Conservation (phyloP, 1,140 invertebrate species). For the Globodera rostochiensis region DNA sequence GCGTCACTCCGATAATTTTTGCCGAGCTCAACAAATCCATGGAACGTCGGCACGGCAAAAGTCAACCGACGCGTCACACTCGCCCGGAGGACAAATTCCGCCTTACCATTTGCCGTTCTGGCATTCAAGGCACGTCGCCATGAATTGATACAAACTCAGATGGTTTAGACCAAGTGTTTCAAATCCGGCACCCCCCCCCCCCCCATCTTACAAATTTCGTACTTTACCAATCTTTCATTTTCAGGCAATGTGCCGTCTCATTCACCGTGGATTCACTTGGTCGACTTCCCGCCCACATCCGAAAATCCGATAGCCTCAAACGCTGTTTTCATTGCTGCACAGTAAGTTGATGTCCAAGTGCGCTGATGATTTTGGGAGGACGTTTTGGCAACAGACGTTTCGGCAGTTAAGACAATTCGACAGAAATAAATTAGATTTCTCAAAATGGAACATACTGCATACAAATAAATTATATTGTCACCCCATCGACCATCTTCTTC, state of each 20-base stretch:
- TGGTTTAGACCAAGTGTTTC: neutral
- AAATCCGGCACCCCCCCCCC: too few species aligned
- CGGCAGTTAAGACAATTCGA: too few species aligned
- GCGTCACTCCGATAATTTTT: slow-evolving; percentile 20
- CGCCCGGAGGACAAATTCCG: slow-evolving; percentile 10
- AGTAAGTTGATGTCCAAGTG: neutral
- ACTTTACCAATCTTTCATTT: neutral
- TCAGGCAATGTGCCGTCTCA: neutral
- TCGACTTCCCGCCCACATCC: neutral
- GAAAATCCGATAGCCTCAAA: neutral
- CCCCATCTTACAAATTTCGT: neutral
- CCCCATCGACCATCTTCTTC: too few species aligned
- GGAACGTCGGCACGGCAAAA: slow-evolving; percentile 9
- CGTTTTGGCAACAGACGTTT: too few species aligned
- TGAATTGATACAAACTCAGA: neutral
- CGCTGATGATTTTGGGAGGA: too few species aligned
- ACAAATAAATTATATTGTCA: too few species aligned
- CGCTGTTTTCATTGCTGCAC: neutral
- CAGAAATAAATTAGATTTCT: too few species aligned
- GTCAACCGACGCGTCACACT: neutral
- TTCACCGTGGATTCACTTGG: neutral
- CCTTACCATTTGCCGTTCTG: slow-evolving; percentile 17
- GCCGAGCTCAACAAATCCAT: slow-evolving; percentile 24
- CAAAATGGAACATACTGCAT: too few species aligned
- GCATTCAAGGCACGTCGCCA: slow-evolving; percentile 1